phyloP scores from a whole-genome alignment of 2,888 invertebrate species.

The Salticus scenicus region DNA sequence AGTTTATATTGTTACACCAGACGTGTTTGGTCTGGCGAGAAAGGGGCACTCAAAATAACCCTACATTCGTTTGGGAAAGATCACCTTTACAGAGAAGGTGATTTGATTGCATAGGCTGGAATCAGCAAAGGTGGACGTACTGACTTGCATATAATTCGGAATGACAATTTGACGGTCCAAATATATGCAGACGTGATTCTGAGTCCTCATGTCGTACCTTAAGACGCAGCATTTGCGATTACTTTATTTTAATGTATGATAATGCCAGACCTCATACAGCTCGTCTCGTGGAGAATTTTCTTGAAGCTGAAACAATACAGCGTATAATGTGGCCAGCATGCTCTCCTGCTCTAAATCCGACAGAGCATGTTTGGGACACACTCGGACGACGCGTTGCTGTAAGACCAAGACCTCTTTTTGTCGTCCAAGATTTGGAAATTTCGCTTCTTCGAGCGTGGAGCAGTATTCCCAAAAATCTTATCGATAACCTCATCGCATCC shows the following conservation, averaged over 20 bases:
- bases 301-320: neutral
- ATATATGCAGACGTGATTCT: neutral
- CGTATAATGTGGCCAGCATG: too few relatives aligned
- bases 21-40: too few relatives aligned
- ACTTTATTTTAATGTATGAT: neutral
- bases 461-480: too few relatives aligned
- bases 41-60: too few relatives aligned
- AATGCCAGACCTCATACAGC: neutral
- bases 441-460: neutral
- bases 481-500: too few relatives aligned
- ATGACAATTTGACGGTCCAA: neutral
- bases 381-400: neutral
- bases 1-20: too few relatives aligned
- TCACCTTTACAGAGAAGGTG: neutral
- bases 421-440: neutral
- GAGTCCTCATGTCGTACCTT: neutral
- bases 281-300: neutral
- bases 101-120: neutral
- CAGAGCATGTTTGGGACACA: neutral
- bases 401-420: neutral
- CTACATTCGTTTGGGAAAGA: too few relatives aligned
- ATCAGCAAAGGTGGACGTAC: neutral
- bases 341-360: neutral
- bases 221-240: neutral
- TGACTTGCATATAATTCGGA: neutral